These are phyloP conservation scores for Trachemys scripta DNA, from an alignment of 2,113 vertebrate genomes.

Conservation along the genomic window DNA sequence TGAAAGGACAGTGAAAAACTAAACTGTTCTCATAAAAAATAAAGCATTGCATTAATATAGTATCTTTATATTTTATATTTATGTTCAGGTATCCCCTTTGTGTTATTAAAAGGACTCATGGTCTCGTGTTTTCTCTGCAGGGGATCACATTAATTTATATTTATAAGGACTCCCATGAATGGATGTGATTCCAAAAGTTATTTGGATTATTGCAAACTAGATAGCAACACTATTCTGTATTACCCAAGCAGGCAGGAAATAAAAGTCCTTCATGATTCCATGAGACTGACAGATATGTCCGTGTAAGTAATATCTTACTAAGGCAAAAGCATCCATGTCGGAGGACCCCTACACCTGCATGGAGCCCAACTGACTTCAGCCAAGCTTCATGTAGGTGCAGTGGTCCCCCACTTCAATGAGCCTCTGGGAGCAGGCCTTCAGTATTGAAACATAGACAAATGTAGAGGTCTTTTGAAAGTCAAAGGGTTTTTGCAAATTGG, in stretches of 20 bases:
- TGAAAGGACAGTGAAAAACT: slow-evolving; percentile 45
- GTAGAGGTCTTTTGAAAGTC: not conserved
- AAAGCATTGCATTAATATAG: slow-evolving; percentile 45
- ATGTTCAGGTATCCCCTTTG: slow-evolving; percentile 48
- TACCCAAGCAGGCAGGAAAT: not conserved
- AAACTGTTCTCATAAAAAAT: slow-evolving; percentile 68
- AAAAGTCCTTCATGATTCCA: not conserved
- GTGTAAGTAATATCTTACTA: not conserved
- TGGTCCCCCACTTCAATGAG: not conserved
- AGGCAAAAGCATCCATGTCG: not conserved
- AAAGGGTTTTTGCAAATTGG: not conserved
- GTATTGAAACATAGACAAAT: not conserved
- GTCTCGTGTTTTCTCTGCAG: slow-evolving; percentile 57
- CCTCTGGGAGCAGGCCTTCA: not conserved
- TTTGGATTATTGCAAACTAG: slow-evolving; percentile 34
- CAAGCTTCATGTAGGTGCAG: not conserved
- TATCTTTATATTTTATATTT: slow-evolving; percentile 51
- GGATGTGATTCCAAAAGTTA: slow-evolving; percentile 38
- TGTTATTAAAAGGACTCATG: slow-evolving; percentile 61
- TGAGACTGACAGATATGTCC: not conserved
- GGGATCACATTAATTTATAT: slow-evolving; percentile 60
- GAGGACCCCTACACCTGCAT: not conserved
- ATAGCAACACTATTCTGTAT: slow-evolving; percentile 24
- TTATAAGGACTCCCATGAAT: slow-evolving; percentile 42
- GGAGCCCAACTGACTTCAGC: not conserved